Evolutionary conservation across 2,888 invertebrate species (phyloP), one percentile per base, ranked within the genome.

Genomic region (Habroteleia sp.): DNA sequence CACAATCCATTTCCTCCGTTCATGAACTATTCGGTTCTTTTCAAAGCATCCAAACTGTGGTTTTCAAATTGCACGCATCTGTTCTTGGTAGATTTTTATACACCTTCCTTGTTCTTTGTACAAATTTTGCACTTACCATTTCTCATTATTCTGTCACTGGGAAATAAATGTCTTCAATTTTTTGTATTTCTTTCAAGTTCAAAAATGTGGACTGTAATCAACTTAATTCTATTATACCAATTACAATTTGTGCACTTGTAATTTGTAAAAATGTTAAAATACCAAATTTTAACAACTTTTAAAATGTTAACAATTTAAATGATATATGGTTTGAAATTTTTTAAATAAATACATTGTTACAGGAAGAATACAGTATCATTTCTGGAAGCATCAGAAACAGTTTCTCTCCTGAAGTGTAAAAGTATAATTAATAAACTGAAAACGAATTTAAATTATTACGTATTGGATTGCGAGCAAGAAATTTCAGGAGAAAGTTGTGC

Each of bases 21-120:
- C 58, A 46, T 31, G 73, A 60, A 31, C 29, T 50, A 37, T 50
- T 72, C 65, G 73, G 54, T 41, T 73, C 65, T 66, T 58, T 72
- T 60, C 56, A 66, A 66, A 37, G 52, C 46, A 11, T 39, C 60
- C 52, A 54, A 66, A 66, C 48, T 66, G 66, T 54, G 73, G 58
- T 66, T 66, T 74, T 46, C 25, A 62, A 74, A 74, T 74, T 74
- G 60, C 73, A 44, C 60, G 48, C 65, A 74, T 74, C 60, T 74
- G 73, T 46, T 58, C 31, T 5, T 11, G 39, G 23, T 29, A 25
- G 13, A 66, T 73, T 56, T 72, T 60, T 54, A 33, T 14, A 31
- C 44, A 7, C 52, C 33, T 13, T 14, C 5, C 16, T 14, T 46
- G 31, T 14, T 46, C 41, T 44, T 73, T 52, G 42, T 42, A 17